phyloP scores from a whole-genome alignment of 2,888 invertebrate genomes.

The Asteroscopus sphinx region DNA sequence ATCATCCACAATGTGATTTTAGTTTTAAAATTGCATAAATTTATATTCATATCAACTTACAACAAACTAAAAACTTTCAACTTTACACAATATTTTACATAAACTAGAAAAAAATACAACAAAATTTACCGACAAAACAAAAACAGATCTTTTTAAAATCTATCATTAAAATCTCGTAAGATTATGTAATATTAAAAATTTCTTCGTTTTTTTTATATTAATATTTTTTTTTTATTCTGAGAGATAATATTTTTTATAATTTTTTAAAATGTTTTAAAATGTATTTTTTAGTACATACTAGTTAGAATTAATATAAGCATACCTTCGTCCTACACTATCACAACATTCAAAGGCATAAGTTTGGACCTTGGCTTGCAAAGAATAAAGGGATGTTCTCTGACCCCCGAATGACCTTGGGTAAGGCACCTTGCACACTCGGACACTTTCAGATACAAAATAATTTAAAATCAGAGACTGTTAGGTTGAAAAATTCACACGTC shows the following conservation, averaged over 20 bases:
- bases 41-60: constrained; percentile 20
- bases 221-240: constrained; percentile 39
- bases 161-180: constrained; percentile 34
- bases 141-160: constrained; percentile 6
- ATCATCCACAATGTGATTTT: constrained; percentile 4
- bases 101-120: constrained; percentile 18
- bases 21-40: constrained; percentile 25
- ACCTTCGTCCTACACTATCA: constrained; percentile 77
- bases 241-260: constrained; percentile 42
- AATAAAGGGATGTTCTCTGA: constrained; percentile 60
- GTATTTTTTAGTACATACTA: constrained; percentile 46
- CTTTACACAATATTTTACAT: constrained; percentile 3
- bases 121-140: constrained; percentile 1
- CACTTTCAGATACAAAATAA: constrained; percentile 10
- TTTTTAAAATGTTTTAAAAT: constrained; percentile 49
- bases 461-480: constrained; percentile 5
- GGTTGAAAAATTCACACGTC: too few relatives aligned
- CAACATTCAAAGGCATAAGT: constrained; percentile 87
- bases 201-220: constrained; percentile 13
- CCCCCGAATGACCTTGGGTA: constrained; percentile 15
- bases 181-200: constrained; percentile 13
- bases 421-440: constrained; percentile 31
- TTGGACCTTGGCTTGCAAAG: constrained; percentile 88
- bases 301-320: constrained; percentile 67
- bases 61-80: constrained; percentile 4